Conservation (phyloP, 2,888 invertebrate genomes). For the Erebia ligea region DNA sequence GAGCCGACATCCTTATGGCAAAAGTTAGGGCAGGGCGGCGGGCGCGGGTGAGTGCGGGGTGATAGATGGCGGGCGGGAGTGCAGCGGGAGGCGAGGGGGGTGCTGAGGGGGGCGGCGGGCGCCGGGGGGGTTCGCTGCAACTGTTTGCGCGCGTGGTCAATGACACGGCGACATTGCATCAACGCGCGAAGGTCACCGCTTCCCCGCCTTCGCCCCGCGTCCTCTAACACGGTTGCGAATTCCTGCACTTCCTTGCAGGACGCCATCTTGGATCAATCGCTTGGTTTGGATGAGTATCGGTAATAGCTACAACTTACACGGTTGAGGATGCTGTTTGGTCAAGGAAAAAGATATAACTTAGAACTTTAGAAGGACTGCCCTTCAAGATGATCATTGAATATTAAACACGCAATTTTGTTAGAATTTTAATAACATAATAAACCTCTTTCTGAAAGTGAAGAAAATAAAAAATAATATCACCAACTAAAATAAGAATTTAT, state of each 20-base stretch:
- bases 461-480: background rate
- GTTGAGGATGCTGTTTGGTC: background rate
- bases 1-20: conserved; percentile 35
- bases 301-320: background rate
- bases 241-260: conserved; percentile 67
- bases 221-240: conserved; percentile 56
- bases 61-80: conserved; percentile 36
- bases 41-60: conserved; percentile 31
- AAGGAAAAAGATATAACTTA: background rate
- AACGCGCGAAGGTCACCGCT: conserved; percentile 77
- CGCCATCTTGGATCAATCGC: conserved; percentile 76
- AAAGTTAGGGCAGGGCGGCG: conserved; percentile 27
- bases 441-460: background rate
- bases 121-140: conserved; percentile 49
- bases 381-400: background rate
- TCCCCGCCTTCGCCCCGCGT: conserved; percentile 50
- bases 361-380: background rate
- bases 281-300: background rate
- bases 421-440: too few species aligned
- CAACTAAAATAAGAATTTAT: background rate
- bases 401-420: background rate
- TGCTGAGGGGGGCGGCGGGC: conserved; percentile 39
- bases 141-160: conserved; percentile 68
- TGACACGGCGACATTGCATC: conserved; percentile 83
- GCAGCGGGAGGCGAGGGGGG: conserved; percentile 41